Percentiles rank a stretch among this genome's conserved stretches.
These are phyloP conservation scores for Eustalomyia histrio DNA, from an alignment of 2,888 invertebrate species.

Conservation along the genomic window DNA sequence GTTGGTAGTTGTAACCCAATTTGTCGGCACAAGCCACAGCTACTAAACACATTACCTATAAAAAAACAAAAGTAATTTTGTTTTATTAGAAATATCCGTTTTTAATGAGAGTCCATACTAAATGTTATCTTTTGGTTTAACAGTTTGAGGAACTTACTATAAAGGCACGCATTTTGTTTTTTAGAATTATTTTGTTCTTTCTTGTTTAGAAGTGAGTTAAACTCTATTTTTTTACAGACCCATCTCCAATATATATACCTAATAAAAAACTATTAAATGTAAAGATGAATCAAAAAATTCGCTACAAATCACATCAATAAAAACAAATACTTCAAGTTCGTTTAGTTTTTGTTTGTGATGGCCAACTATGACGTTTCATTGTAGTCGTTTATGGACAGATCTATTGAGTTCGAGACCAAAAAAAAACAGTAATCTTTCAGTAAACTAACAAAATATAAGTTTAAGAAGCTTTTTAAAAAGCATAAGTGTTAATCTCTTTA, in stretches of 20 bases:
- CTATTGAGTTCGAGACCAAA: background rate
- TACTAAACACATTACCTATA: conserved; percentile 72
- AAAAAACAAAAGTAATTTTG: conserved; percentile 26
- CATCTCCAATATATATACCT: conserved; percentile 42
- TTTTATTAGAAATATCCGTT: no score
- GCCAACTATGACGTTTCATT: conserved; percentile 32
- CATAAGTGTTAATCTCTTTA: conserved; percentile 16
- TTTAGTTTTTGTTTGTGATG: conserved; percentile 32
- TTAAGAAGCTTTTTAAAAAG: background rate
- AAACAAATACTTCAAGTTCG: conserved; percentile 28
- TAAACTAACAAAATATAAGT: background rate
- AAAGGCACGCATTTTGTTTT: conserved; percentile 67
- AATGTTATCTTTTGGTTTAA: background rate
- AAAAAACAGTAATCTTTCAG: background rate
- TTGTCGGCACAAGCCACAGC: conserved; percentile 73
- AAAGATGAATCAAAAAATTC: background rate
- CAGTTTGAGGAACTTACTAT: conserved; percentile 54
- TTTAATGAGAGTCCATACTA: background rate
- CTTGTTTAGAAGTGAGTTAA: conserved; percentile 71
- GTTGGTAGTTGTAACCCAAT: conserved; percentile 74
- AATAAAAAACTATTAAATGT: background rate
- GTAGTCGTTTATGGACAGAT: background rate
- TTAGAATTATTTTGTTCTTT: conserved; percentile 68
- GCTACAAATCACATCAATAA: conserved; percentile 12
- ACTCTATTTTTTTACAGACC: conserved; percentile 29